Evolutionary conservation across 92 coral and sea anemone genomes (phyloP).

Genomic region (Desmophyllum pertusum): DNA sequence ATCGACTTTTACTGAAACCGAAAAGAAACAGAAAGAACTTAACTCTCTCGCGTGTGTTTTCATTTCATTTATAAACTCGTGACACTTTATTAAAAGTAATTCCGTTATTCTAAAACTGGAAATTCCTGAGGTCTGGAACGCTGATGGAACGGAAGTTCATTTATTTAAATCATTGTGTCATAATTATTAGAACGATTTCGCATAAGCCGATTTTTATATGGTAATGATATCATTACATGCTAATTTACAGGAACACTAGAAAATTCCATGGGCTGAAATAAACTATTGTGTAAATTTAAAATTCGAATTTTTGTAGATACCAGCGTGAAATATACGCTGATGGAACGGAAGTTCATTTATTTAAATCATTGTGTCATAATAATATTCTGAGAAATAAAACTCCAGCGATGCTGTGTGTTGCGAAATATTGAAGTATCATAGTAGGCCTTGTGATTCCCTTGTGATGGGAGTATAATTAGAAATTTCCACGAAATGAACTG

Average conservation of each 20-base stretch:
- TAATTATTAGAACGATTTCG: background rate
- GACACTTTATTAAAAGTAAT: background rate
- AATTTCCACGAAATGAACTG: background rate
- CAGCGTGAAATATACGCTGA: too few relatives aligned
- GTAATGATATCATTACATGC: too few relatives aligned
- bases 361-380: background rate
- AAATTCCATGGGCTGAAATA: too few relatives aligned
- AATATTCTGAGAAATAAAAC: background rate
- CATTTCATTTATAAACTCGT: too few relatives aligned
- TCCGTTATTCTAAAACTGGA: background rate
- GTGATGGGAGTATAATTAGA: too few relatives aligned
- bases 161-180: background rate
- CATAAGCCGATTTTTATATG: too few relatives aligned
- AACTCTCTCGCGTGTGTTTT: too few relatives aligned
- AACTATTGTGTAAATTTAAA: too few relatives aligned
- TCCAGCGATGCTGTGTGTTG: background rate
- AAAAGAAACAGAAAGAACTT: too few relatives aligned
- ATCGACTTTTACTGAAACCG: too few relatives aligned
- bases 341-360: background rate
- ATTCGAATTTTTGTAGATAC: too few relatives aligned
- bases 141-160: background rate
- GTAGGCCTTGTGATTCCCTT: background rate
- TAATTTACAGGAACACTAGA: too few relatives aligned
- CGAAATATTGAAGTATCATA: background rate
- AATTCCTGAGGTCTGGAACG: background rate